Evolutionary conservation across 92 coral and sea anemone species (phyloP).

Genomic region (Epizoanthus scotinus): DNA sequence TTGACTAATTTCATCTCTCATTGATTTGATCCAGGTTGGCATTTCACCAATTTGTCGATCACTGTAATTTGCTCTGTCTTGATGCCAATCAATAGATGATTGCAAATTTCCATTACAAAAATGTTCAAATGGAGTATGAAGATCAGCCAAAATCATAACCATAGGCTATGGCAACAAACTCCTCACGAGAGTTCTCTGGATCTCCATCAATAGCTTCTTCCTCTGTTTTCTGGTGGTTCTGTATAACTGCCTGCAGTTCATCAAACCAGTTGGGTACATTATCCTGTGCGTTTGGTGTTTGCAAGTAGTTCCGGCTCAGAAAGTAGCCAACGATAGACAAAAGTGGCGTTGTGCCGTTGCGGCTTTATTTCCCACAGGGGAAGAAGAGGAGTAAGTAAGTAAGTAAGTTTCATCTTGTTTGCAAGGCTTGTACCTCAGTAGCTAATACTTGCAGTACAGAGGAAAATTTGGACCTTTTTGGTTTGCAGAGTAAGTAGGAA

Average conservation of each 20-base stretch:
- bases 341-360: no score
- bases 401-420: conserved; percentile 33
- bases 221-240: not conserved
- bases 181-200: not conserved
- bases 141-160: conserved; percentile 25
- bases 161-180: no score
- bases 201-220: not conserved
- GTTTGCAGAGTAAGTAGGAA: conserved; percentile 57
- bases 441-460: conserved; percentile 58
- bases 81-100: conserved; percentile 52
- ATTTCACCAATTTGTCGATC: conserved; percentile 64
- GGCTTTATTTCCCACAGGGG: no score
- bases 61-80: conserved; percentile 43
- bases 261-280: conserved; percentile 44
- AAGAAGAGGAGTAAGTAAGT: no score
- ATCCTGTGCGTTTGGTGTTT: conserved; percentile 51
- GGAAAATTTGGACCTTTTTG: conserved; percentile 53
- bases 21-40: conserved; percentile 52
- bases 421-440: conserved; percentile 58
- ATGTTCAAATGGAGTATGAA: conserved; percentile 23
- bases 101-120: conserved; percentile 22
- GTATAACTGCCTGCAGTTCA: conserved; percentile 5
- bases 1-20: conserved; percentile 41
- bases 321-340: no score
- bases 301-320: conserved; percentile 16